phyloP scores from a whole-genome alignment of 2,797 vertebrate species.

The Naso thynnoides region DNA sequence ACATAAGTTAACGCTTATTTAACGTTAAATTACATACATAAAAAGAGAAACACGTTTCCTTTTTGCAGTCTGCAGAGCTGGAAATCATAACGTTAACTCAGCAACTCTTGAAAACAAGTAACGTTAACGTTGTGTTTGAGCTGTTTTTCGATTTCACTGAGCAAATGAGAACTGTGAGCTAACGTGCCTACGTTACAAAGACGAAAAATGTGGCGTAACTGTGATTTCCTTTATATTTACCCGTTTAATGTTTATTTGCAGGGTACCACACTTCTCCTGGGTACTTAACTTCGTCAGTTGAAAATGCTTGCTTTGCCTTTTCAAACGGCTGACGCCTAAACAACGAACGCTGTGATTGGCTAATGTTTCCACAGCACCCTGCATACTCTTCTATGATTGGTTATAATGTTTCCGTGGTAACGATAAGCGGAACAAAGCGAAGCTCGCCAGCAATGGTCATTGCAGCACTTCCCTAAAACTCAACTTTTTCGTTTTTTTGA shows the following conservation, averaged over 20 bases:
- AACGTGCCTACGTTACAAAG: background rate
- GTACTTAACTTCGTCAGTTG: slow-evolving; percentile 47
- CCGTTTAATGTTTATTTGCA: slow-evolving; percentile 11
- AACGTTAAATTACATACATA: background rate
- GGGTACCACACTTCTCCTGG: background rate
- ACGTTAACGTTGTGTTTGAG: background rate
- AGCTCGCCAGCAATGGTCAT: background rate
- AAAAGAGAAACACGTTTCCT: background rate
- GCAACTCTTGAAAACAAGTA: background rate
- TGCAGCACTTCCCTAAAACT: background rate
- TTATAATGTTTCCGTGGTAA: slow-evolving; percentile 65
- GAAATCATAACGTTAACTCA: background rate
- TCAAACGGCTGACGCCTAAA: slow-evolving; percentile 77
- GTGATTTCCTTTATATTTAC: background rate
- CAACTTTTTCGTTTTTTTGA: background rate
- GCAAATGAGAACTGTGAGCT: background rate
- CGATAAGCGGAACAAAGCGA: slow-evolving; percentile 62
- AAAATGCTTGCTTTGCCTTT: slow-evolving; percentile 68
- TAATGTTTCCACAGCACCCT: background rate
- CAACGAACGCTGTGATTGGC: slow-evolving; percentile 74
- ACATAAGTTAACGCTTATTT: background rate
- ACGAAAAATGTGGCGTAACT: background rate
- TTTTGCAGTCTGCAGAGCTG: background rate
- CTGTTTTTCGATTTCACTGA: background rate
- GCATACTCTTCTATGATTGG: slow-evolving; percentile 69